Conservation (phyloP, 1,140 invertebrate genomes). For the Ooceraea biroi region DNA sequence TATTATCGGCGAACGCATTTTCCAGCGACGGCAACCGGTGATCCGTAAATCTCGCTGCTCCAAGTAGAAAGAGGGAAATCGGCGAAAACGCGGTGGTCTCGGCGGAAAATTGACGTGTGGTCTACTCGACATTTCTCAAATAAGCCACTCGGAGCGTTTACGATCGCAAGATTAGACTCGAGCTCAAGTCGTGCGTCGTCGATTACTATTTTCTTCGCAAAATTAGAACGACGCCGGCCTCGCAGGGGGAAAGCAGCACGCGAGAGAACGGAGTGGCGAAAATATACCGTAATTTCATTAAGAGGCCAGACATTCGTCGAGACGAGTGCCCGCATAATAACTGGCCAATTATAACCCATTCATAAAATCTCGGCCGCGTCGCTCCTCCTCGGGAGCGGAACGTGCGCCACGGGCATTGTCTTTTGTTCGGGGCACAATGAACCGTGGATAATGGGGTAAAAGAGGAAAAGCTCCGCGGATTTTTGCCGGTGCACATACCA, state of each 20-base stretch:
- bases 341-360: conserved; percentile 67
- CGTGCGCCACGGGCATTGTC: conserved; percentile 54
- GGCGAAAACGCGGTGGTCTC: conserved; percentile 14
- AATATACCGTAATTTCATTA: conserved; percentile 39
- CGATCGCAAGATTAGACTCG: conserved; percentile 1
- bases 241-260: too few species aligned
- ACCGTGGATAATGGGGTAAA: conserved; percentile 56
- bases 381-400: conserved; percentile 29
- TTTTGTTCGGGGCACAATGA: conserved; percentile 75
- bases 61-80: conserved; percentile 13
- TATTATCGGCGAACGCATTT: conserved; percentile 51
- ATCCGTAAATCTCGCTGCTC: conserved; percentile 49
- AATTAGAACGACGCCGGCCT: neutral
- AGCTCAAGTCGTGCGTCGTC: neutral
- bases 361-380: conserved; percentile 56
- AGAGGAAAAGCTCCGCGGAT: conserved; percentile 46
- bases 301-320: conserved; percentile 17
- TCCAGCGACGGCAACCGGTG: conserved; percentile 25
- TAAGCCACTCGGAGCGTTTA: too few species aligned
- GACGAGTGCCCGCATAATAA: conserved; percentile 58
- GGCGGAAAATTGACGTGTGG: conserved; percentile 24
- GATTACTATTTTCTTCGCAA: neutral
- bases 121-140: conserved; percentile 19
- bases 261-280: conserved; percentile 1
- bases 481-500: conserved; percentile 2